Conservation (phyloP, 2,888 invertebrate genomes). For the Osmoderma eremita region DNA sequence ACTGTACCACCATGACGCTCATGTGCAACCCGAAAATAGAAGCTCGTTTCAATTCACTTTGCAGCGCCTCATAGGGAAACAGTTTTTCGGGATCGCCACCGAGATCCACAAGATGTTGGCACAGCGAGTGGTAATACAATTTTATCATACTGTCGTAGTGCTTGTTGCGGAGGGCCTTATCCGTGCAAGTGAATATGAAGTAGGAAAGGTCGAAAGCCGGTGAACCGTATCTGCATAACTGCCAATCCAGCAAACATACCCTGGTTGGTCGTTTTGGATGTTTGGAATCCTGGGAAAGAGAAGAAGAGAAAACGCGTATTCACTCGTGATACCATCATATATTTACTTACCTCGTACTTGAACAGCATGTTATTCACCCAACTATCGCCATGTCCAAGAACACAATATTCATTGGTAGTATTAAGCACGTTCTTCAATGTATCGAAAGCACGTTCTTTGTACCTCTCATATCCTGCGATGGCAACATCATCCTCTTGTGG, state of each 20-base stretch:
- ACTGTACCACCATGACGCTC: conserved; percentile 48
- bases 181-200: conserved; percentile 55
- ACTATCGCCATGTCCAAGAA: conserved; percentile 54
- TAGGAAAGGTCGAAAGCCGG: conserved; percentile 56
- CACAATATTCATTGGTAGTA: conserved; percentile 45
- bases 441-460: conserved; percentile 45
- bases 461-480: conserved; percentile 44
- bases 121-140: conserved; percentile 54
- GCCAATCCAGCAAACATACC: conserved; percentile 53
- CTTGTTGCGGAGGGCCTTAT: conserved; percentile 50
- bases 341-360: conserved; percentile 49
- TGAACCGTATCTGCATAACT: conserved; percentile 49
- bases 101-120: conserved; percentile 47
- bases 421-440: conserved; percentile 17
- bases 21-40: conserved; percentile 50
- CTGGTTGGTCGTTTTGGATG: conserved; percentile 46
- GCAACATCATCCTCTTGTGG: conserved; percentile 40
- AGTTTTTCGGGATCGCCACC: conserved; percentile 51
- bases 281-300: conserved; percentile 22
- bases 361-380: conserved; percentile 54
- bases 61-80: conserved; percentile 52
- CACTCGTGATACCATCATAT: no score
- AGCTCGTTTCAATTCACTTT: conserved; percentile 51
- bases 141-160: conserved; percentile 53
- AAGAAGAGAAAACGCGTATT: conserved; percentile 8